Evolutionary conservation across 2,113 vertebrate genomes (phyloP), one percentile per base, ranked within the genome.

Genomic region (Setophaga coronata): DNA sequence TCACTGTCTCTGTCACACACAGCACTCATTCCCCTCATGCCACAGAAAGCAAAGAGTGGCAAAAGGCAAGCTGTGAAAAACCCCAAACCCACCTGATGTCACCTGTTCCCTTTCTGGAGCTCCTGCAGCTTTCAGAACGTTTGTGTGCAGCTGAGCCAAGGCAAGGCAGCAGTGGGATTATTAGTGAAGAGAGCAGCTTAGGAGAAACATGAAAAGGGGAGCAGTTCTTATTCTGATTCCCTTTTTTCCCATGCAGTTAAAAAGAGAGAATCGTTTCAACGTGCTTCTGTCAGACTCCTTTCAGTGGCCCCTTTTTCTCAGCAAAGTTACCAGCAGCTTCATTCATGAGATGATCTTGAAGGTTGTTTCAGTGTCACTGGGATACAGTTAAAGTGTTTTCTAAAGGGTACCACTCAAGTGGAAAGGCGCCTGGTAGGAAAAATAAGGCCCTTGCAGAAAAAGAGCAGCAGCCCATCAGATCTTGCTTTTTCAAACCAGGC

Each of bases 331-430:
- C 95, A 89, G 91, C 95, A 90, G 94, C 97, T 97, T 96, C 97
- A 96, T 98, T 98, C 97, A 98, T 84, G 87, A 97, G 96, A 95
- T 97, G 96, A 97, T 98, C 93, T 94, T 96, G 95, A 98, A 97
- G 97, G 97, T 96, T 97, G 97, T 96, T 97, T 97, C 94, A 57
- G 94, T 97, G 96, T 96, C 97, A 84, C 92, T 85, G 89, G 93
- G 95, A 89, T 95, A 20, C 86, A 93, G 95, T 91, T 95, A 94
- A 97, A 97, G 97, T 92, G 70, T 94, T 97, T 98, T 97, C 91
- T 96, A 96, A 97, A 98, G 87, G 95, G 79, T 95, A 90, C 94
- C 96, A 95, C 97, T 97, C 96, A 97, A 97, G 96, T 97, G 94
- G 97, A 97, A 97, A 97, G 97, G 97, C 78, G 84, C 97, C 97